Base-by-base conservation (phyloP, 2,888 invertebrate species). In the Hydrotaea cyrtoneurina region DNA sequence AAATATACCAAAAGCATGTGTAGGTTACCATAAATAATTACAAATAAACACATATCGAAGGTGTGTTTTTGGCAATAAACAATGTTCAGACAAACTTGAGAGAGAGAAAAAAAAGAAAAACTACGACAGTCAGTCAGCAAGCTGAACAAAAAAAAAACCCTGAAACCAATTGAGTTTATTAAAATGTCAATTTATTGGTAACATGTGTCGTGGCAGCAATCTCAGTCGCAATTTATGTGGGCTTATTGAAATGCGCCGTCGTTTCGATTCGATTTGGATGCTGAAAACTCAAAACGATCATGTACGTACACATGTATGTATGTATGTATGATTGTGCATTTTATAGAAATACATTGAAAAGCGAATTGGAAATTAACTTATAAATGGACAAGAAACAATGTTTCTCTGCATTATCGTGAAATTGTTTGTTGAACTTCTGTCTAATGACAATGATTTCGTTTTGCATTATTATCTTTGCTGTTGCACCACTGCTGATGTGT, bases 161-260 rank as follows among this genome's bases (percentile, higher is more conserved):
- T 82, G 77, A 80, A 82, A 85, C 71, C 74, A 85, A 82, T 85
- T 66, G 79, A 74, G 79, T 82, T 82, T 82, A 82, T 85, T 85
- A 82, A 85, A 82, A 85, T 85, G 85, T 85, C 82, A 85, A 85
- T 82, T 85, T 85, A 82, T 77, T 59, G 73, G 76, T 74, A 82
- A 79, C 74, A 77, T 77, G 79, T 82, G 46, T 43, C 7, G 43
- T 69, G 69, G 69, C 59, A 26, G 17, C 66, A 39, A 13, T 23
- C 62, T 62, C 43, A 23, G 17, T 46, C n/a, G 77, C 79, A 82
- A 81, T 84, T 79, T 85, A 82, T 82, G 85, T 85, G 85, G 85
- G 85, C 73, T 82, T 85, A 75, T 81, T 64, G 75, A 78, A 78
- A 81, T 78, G 46, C 31, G 55, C 17, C 13, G 43, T 66, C 43